Base-by-base conservation (phyloP, 2,888 invertebrate genomes). In the Agrilus cyanescens region DNA sequence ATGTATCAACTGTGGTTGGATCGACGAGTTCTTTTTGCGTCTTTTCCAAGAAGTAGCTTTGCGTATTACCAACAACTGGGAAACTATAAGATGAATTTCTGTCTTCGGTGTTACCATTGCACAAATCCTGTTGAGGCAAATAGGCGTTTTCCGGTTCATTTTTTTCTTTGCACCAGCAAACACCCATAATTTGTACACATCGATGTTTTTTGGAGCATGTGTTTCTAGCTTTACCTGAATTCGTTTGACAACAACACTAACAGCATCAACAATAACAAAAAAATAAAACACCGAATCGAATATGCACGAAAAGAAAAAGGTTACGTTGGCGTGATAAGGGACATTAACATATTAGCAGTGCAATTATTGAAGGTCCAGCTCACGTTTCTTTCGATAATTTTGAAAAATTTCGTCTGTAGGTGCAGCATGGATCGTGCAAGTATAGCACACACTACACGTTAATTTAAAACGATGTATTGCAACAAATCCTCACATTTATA, bases 111-210 rank as follows among this genome's bases (percentile, higher is more conserved):
- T 47, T 45, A 39, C 38, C 41, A 45, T 46, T 45, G 37, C 46
- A 46, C 35, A 42, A 41, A 35, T 18, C 44, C 43, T 57, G 50
- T 20, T 64, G 60, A 16, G 67, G 63, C 45, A 60, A 61, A 45
- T 72, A 72, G 37, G 63, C 59, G 36, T 72, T 71, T 50, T 62
- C 65, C 52, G 73, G 73, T 53, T 73, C 74, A 51, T 67, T 65
- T 60, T 74, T 76, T 57, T 79, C 74, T 63, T 81, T 84, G 63
- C 85, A 82, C 63, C 82, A 76, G 68, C 85, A 85, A 66, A 75
- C 72, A 65, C 87, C 87, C 85, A 87, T 86, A 62, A 68, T 61
- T 57, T 50, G 56, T 57, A 46, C 49, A 50, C 47, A 48, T 47
- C 49, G 45, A 47, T 46, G 33, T 31, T 18, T 33, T 43, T 35